Evolutionary conservation across 2,797 vertebrate species (phyloP), one percentile per base, ranked within the genome.

Genomic region (Melanotaenia pygmaea): DNA sequence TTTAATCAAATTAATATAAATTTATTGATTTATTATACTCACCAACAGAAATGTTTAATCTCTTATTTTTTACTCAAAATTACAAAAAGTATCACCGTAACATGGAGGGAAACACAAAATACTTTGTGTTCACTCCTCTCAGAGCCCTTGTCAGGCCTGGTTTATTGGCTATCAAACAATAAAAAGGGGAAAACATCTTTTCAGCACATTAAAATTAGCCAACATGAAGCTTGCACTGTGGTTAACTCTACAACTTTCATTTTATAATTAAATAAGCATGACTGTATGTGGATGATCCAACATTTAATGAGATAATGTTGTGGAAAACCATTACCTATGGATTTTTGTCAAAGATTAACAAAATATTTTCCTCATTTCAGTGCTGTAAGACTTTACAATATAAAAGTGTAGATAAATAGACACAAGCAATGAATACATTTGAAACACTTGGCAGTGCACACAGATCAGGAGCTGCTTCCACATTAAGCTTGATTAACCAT

Each of bases 391-490:
- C 45, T 57, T 37, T 10, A 40, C 43, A n/a, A 34, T 47, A 45
- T 38, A 30, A 58, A 28, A 45, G 32, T 24, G 38, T 13, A 26
- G 11, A 24, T 53, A 53, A 51, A 59, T 22, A 64, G 30, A 40
- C 9, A 40, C 8, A 7, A 74, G 28, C 57, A 61, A 38, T 54
- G 28, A 80, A 43, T 20, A 24, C 10, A 34, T 64, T 38, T 24
- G 0, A 61, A 53, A 22, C 62, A 16, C 43, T 60, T 54, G 40
- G 30, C 32, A 54, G 54, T 26, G 58, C 50, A 13, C 56, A 22
- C 20, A 30, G 37, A 62, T 70, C 59, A 57, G 38, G 38, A 35
- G 53, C 35, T 38, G 18, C 16, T 63, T 71, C 37, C 24, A 59
- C 40, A 40, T 61, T 9, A 26, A 26, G 38, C 45, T 64, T 11